Evolutionary conservation across 2,888 invertebrate genomes (phyloP), one percentile per base, ranked within the genome.

Genomic region (Carabus problematicus): DNA sequence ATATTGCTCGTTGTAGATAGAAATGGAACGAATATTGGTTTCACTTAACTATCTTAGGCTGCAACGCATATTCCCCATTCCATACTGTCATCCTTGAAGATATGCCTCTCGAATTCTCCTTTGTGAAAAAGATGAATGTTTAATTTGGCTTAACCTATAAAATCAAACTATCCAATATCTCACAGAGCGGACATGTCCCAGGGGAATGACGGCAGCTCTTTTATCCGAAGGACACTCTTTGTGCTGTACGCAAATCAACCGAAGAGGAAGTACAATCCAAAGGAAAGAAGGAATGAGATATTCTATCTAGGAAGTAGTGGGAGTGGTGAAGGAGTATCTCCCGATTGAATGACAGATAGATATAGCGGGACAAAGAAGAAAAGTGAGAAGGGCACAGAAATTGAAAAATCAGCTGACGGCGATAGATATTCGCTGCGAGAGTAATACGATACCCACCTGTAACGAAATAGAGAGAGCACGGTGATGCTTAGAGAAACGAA

Each of bases 61-160:
- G 6, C 29, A 29, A 6, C 2, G 29, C 2, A 29, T 6, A 29
- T 29, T 29, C 29, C 29, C 2, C 29, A 29, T 29, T 29, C 29
- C 29, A 29, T 29, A 29, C 29, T 3, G 29, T 29, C 29, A 3
- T 29, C 29, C 29, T 29, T 29, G 2, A 29, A 29, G 29, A 29
- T 6, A 29, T 29, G 29, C 6, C 29, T 29, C 29, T 29, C 29
- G 29, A 29, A 29, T 6, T 2, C 49, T 58, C 66, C 40, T 64
- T 66, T 58, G 60, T 67, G 67, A 67, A 67, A 67, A 67, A 67
- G 67, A 67, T 67, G 67, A 67, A 67, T 67, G 67, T 67, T 67
- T 60, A 67, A 67, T 67, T 67, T 67, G 67, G 60, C 67, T 67
- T 67, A 67, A 67, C 67, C 67, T 60, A 67, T 67, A 67, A 67